Evolutionary conservation across 2,113 vertebrate genomes (phyloP), one percentile per base, ranked within the genome.

Genomic region (Tichodroma muraria): DNA sequence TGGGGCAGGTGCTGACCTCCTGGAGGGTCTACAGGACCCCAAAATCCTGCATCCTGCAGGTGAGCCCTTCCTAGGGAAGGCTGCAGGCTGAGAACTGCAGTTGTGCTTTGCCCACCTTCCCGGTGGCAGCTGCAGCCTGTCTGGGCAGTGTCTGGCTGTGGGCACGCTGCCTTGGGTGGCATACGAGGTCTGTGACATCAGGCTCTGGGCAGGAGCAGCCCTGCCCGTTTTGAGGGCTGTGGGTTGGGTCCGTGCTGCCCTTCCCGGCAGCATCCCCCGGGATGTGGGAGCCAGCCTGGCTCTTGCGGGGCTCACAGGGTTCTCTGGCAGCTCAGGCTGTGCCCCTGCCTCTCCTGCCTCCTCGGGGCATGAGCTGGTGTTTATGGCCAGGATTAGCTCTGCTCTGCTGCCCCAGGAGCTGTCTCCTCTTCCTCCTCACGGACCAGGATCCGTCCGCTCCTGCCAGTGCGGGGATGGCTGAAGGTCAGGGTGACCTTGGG

Each of bases 181-280:
- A 25, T 77, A 15, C 0, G 7, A 38, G 69, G 18, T 33, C 24
- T 1, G 27, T 4, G 24, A 5, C 2, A 2, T 11, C 0, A 1
- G 63, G 61, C 31, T 72, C 17, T 11, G 88, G 64, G 76, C 70
- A 53, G 76, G 33, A 45, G 57, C 47, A 76, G 9, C 22, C 12
- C 54, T n/a, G 70, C 38, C 30, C 0, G 1, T 65, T 21, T 5
- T 2, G 8, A 21, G 69, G 54, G 75, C 80, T 59, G 21, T 0
- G 1, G 35, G 45, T 44, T 8, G n/a, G 84, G 4, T 27, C 90
- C 3, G 0, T 38, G 88, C 54, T 52, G 54, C 50, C 42, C 16
- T 85, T 70, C 60, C 70, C 5, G 0, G 40, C 54, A 56, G 49
- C 2, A 0, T 16, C 49, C 1, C 2, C 4, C 14, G 37, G 40